Base-by-base conservation (phyloP, 1,140 invertebrate genomes). In the Nixonia krombeini region DNA sequence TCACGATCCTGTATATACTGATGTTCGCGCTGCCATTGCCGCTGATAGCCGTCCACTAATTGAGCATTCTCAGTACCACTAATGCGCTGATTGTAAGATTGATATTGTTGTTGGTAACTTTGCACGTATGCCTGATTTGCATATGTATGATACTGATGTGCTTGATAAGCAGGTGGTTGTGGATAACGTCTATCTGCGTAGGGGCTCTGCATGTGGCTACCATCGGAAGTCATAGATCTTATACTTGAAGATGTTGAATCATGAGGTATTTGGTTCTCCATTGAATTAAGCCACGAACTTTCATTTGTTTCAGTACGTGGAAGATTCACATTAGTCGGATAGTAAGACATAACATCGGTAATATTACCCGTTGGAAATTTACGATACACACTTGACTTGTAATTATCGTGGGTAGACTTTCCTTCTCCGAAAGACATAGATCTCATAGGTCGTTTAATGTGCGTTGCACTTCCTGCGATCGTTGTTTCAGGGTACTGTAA, bases 291-390 rank as follows among this genome's bases (percentile, higher is more conserved):
- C 88, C 89, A 90, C 16, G 87, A 86, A 7, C 80, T 78, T 71
- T 90, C 89, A 73, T 87, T 85, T 10, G 84, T 85, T 57, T 87
- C 87, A 41, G 87, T 85, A 37, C 85, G 85, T 16, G 87, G 85
- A 63, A 87, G 70, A 81, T 89, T 89, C 35, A 83, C 87, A 42
- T 88, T 91, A 0, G 90, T 91, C 35, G 91, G 91, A 79, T 93
- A 92, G 62, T 93, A 93, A 0, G 90, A 90, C 28, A 92, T 79
- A 12, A 91, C 91, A 74, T 93, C 91, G 0, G 91, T 93, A 17
- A 92, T 89, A 76, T 91, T 92, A 10, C 90, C 89, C 0, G 89
- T 87, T 26, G 90, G 91, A 76, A 91, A 92, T 84, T 88, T 90
- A 9, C 90, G 85, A 72, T 91, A 89, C 76, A 89, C 86, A 1